These are phyloP conservation scores for Notolepis coatsorum DNA, from an alignment of 2,797 vertebrate genomes.

Conservation along the genomic window DNA sequence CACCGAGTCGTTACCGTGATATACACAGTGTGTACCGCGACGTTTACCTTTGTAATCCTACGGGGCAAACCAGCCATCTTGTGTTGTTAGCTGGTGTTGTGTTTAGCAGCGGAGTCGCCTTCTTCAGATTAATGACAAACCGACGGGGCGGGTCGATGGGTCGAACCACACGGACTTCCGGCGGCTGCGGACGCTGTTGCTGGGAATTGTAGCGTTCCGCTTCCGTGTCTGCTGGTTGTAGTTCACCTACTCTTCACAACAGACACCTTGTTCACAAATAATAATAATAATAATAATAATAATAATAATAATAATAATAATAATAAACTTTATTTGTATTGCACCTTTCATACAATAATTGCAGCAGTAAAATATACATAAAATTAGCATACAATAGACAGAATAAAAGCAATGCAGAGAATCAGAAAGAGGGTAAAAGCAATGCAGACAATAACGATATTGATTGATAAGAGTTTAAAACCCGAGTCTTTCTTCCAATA, in stretches of 20 bases:
- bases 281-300: too few relatives aligned
- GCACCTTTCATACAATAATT: too few relatives aligned
- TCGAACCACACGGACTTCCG: slow-evolving; percentile 74
- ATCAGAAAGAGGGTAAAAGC: too few relatives aligned
- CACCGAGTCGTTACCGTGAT: not conserved
- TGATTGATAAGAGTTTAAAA: too few relatives aligned
- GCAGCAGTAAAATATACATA: too few relatives aligned
- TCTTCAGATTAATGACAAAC: slow-evolving; percentile 72
- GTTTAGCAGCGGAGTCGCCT: slow-evolving; percentile 82
- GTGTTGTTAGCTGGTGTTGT: slow-evolving; percentile 87
- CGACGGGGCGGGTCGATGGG: slow-evolving; percentile 72
- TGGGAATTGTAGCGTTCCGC: slow-evolving; percentile 23
- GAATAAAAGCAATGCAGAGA: too few relatives aligned
- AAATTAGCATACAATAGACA: too few relatives aligned
- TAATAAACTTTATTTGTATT: too few relatives aligned
- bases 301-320: too few relatives aligned
- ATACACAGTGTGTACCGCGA: not conserved
- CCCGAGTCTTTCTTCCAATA: too few relatives aligned
- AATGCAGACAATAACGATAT: too few relatives aligned
- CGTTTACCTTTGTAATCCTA: slow-evolving; percentile 94
- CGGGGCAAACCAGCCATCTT: slow-evolving; percentile 96
- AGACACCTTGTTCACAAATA: not conserved
- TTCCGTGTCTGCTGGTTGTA: not conserved
- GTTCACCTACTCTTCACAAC: not conserved
- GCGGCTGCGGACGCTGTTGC: slow-evolving; percentile 63